Percentiles rank a stretch among this genome's conserved stretches.
Conservation (phyloP, 2,113 vertebrate genomes). For the Procapra przewalskii region DNA sequence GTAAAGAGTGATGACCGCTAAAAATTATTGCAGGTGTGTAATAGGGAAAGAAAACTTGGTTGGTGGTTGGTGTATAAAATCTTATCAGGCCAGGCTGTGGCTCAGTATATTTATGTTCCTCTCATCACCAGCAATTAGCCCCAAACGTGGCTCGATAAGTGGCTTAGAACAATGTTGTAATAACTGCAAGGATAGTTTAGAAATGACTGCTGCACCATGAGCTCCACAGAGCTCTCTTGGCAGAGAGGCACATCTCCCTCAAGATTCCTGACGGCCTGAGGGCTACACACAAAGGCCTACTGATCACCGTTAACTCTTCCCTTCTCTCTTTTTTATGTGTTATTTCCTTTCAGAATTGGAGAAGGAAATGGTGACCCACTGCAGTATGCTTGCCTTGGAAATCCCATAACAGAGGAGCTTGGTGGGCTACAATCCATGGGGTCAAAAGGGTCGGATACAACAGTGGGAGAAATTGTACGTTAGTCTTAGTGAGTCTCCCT, state of each 20-base stretch:
- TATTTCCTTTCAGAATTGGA: not conserved
- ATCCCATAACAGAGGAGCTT: not conserved
- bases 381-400: not conserved
- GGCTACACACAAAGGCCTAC: not conserved
- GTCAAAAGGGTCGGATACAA: not conserved
- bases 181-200: slow-evolving; percentile 7
- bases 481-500: not conserved
- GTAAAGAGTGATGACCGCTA: slow-evolving; percentile 38
- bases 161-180: not conserved
- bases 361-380: not conserved
- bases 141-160: not conserved
- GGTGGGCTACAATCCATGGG: not conserved
- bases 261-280: not conserved
- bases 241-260: not conserved
- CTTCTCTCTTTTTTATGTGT: not conserved
- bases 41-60: slow-evolving; percentile 34
- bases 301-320: not conserved
- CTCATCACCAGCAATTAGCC: slow-evolving; percentile 67
- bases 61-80: slow-evolving; percentile 44
- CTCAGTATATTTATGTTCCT: slow-evolving; percentile 59
- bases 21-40: slow-evolving; percentile 16
- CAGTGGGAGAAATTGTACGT: not conserved
- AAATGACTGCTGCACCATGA: not conserved
- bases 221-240: not conserved
- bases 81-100: slow-evolving; percentile 52